phyloP scores from a whole-genome alignment of 2,797 vertebrate species.

The Selene dorsalis region DNA sequence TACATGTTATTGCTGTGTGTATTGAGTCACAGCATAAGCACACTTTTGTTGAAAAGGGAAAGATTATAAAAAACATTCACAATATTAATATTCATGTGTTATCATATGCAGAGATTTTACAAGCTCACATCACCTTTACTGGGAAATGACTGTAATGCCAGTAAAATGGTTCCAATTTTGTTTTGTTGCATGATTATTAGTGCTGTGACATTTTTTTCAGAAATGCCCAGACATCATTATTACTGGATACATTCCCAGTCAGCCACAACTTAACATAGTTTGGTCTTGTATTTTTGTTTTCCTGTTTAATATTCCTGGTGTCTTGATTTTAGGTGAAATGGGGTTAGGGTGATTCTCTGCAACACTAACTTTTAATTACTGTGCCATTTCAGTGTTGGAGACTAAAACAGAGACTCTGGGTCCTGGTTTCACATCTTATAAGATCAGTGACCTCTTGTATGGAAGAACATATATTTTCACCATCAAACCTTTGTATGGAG shows the following conservation, averaged over 20 bases:
- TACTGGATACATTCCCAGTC: not conserved
- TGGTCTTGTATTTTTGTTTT: not conserved
- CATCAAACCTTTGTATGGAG: constrained; percentile 87
- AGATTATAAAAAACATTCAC: not conserved
- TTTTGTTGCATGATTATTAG: not conserved
- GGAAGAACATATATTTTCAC: constrained; percentile 87
- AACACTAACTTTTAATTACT: constrained; percentile 17
- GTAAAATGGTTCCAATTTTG: not conserved
- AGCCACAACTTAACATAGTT: not conserved
- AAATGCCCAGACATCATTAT: not conserved
- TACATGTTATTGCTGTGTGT: constrained; percentile 34
- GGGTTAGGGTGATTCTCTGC: not conserved
- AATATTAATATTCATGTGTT: constrained; percentile 3
- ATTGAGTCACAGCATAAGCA: constrained; percentile 22
- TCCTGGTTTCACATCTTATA: constrained; percentile 78
- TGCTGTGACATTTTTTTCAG: not conserved
- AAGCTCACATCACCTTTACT: not conserved
- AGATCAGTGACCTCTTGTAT: constrained; percentile 82
- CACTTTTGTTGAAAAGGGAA: constrained; percentile 28
- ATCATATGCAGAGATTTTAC: constrained; percentile 1
- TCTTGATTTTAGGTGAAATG: not conserved
- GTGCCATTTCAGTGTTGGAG: constrained; percentile 78
- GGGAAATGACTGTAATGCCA: not conserved
- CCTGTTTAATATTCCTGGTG: not conserved
- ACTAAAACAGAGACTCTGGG: constrained; percentile 81